Conservation (phyloP, 2,888 invertebrate species). For the Crepidodera aurea region DNA sequence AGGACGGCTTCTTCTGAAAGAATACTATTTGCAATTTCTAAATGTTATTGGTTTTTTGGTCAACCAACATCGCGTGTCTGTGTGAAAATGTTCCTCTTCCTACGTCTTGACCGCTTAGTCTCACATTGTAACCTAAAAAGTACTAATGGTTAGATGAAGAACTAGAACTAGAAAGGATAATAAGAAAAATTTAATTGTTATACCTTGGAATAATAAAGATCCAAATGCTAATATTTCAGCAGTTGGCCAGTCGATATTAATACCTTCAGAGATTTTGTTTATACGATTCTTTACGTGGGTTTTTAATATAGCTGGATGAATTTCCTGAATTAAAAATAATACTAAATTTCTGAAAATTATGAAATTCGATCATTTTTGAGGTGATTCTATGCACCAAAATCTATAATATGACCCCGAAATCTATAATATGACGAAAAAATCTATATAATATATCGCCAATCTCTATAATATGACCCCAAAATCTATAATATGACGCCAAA, state of each 20-base stretch:
- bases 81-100: slow-evolving; percentile 98
- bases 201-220: slow-evolving; percentile 76
- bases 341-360: too few relatives aligned
- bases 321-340: slow-evolving; percentile 63
- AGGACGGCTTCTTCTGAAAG: slow-evolving; percentile 96
- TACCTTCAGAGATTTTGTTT: slow-evolving; percentile 73
- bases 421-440: too few relatives aligned
- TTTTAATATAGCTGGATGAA: slow-evolving; percentile 88
- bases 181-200: background rate
- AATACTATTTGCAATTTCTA: slow-evolving; percentile 92
- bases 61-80: slow-evolving; percentile 93
- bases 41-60: slow-evolving; percentile 84
- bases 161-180: too few relatives aligned
- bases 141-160: too few relatives aligned
- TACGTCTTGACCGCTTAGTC: slow-evolving; percentile 95
- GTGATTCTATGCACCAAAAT: too few relatives aligned
- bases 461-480: too few relatives aligned
- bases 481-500: too few relatives aligned
- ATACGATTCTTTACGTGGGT: slow-evolving; percentile 77
- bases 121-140: slow-evolving; percentile 81
- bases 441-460: too few relatives aligned
- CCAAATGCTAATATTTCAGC: slow-evolving; percentile 94
- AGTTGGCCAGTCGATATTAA: slow-evolving; percentile 91
- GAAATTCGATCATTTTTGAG: too few relatives aligned
- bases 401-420: too few relatives aligned